phyloP scores from a whole-genome alignment of 2,888 invertebrate genomes.

The Euclidia mi region DNA sequence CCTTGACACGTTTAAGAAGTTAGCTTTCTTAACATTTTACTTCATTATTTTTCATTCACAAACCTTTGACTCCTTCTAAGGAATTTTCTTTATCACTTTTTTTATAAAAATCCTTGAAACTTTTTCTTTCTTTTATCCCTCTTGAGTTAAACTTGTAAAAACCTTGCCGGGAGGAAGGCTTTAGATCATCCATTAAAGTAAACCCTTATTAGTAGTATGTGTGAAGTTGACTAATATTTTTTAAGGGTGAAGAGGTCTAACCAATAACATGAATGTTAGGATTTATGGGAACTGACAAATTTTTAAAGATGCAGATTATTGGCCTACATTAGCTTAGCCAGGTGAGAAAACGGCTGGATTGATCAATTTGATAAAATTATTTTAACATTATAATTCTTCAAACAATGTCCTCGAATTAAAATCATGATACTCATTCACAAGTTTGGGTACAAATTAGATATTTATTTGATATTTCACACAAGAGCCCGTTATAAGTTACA shows the following conservation, averaged over 20 bases:
- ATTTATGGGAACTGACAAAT: too few species aligned
- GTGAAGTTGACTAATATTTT: slow-evolving; percentile 17
- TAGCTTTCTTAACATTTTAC: slow-evolving; percentile 27
- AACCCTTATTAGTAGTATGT: slow-evolving; percentile 29
- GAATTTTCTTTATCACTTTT: slow-evolving; percentile 43
- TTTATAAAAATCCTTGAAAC: slow-evolving; percentile 48
- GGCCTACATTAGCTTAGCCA: too few species aligned
- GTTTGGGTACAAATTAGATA: slow-evolving; percentile 41
- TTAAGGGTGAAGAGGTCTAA: background rate
- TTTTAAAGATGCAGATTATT: too few species aligned
- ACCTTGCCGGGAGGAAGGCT: slow-evolving; percentile 29
- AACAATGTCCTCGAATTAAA: background rate
- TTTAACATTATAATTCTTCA: background rate
- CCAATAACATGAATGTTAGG: too few species aligned
- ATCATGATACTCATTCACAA: slow-evolving; percentile 29
- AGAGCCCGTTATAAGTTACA: slow-evolving; percentile 46
- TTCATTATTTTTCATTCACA: slow-evolving; percentile 39
- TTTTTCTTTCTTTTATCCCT: slow-evolving; percentile 35
- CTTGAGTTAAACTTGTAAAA: slow-evolving; percentile 35
- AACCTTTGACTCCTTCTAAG: slow-evolving; percentile 36
- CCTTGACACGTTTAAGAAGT: slow-evolving; percentile 2
- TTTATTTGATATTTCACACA: slow-evolving; percentile 52
- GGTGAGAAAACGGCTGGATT: too few species aligned
- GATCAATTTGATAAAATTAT: background rate
- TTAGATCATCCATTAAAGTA: slow-evolving; percentile 24